These are phyloP conservation scores for Philopedon plagiatum DNA, from an alignment of 2,888 invertebrate species.

Conservation along the genomic window DNA sequence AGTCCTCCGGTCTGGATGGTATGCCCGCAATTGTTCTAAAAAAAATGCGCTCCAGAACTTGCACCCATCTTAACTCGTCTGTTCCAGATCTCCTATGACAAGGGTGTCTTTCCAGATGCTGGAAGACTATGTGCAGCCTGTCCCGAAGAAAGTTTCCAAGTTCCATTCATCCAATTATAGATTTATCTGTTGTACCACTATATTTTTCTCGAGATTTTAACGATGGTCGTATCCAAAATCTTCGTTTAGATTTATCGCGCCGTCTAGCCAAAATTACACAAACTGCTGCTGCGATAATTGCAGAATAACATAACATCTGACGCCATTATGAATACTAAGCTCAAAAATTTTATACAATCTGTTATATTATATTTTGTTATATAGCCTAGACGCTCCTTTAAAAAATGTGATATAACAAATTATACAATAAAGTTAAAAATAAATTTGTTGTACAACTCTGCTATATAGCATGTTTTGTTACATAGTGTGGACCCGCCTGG, in stretches of 20 bases:
- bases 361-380: background rate
- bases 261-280: conserved; percentile 13
- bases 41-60: too few species aligned
- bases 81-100: too few species aligned
- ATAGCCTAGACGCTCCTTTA: background rate
- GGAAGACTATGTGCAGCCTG: too few species aligned
- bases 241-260: conserved; percentile 12
- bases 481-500: background rate
- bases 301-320: conserved; percentile 17
- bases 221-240: conserved; percentile 43
- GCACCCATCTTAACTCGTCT: too few species aligned
- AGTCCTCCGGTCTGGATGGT: too few species aligned
- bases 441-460: background rate
- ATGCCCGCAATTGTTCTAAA: too few species aligned
- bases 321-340: background rate
- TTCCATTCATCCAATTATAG: too few species aligned
- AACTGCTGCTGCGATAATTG: conserved; percentile 25
- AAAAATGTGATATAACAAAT: background rate
- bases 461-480: background rate
- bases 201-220: conserved; percentile 36
- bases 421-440: background rate
- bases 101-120: too few species aligned
- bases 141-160: too few species aligned
- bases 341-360: background rate
- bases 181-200: conserved; percentile 39